Conservation (phyloP, 2,113 vertebrate genomes). For the Macquaria australasica region DNA sequence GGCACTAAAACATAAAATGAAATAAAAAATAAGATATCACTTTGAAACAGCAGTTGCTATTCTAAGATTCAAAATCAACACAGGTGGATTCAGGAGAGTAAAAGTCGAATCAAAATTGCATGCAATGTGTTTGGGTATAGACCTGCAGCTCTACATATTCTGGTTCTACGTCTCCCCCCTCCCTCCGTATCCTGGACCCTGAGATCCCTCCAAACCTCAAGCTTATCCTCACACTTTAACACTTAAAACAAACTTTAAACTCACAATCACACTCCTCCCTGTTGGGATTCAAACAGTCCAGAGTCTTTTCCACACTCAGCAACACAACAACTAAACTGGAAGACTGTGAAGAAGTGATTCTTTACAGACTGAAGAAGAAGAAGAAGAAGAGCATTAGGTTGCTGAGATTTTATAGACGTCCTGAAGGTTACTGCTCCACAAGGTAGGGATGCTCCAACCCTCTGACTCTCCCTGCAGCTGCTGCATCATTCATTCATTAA, state of each 20-base stretch:
- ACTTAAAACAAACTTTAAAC: not conserved
- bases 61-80: too few species aligned
- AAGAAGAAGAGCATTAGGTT: not conserved
- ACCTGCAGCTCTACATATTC: constrained; percentile 46
- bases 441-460: constrained; percentile 19
- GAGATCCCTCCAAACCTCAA: constrained; percentile 10
- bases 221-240: not conserved
- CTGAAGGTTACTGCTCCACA: not conserved
- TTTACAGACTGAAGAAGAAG: not conserved
- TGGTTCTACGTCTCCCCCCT: constrained; percentile 24
- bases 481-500: not conserved
- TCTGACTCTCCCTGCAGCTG: not conserved
- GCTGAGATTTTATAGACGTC: not conserved
- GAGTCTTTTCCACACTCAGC: not conserved
- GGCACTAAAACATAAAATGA: too few species aligned
- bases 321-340: not conserved
- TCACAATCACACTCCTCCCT: not conserved
- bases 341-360: not conserved
- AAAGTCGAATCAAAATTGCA: too few species aligned
- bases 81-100: too few species aligned
- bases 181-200: constrained; percentile 35
- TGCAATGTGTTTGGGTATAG: not conserved
- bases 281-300: not conserved
- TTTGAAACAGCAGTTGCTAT: too few species aligned
- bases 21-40: too few species aligned